A percentile compares a stretch with the other conserved stretches of the same genome.
Evolutionary conservation across 1,140 invertebrate genomes (phyloP).

Genomic region (Meloidogyne floridensis): DNA sequence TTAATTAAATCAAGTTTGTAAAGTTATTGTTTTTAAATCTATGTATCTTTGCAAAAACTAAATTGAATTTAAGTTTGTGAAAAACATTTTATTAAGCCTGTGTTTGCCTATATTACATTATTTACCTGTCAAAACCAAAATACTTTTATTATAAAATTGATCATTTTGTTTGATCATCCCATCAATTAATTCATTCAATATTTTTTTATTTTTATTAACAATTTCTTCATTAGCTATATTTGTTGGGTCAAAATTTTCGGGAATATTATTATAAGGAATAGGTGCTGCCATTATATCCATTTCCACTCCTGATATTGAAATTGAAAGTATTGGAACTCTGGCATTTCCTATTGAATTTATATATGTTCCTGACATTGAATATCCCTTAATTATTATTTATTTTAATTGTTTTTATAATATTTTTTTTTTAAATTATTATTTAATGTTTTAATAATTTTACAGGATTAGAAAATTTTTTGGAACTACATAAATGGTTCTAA

Average conservation of each 20-base stretch:
- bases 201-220: slow-evolving; percentile 6
- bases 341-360: slow-evolving; percentile 3
- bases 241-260: not conserved
- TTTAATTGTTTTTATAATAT: not conserved
- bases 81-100: too few relatives aligned
- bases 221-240: not conserved
- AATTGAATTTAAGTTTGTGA: too few relatives aligned
- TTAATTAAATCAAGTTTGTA: too few relatives aligned
- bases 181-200: not conserved
- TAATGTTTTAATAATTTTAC: too few relatives aligned
- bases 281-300: not conserved
- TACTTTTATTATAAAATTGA: slow-evolving; percentile 2
- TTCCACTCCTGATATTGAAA: not conserved
- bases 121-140: slow-evolving; percentile 3
- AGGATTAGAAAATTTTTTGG: too few relatives aligned
- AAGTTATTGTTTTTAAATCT: too few relatives aligned
- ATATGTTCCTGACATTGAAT: not conserved
- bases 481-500: too few relatives aligned
- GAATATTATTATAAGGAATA: not conserved
- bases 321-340: slow-evolving; percentile 5
- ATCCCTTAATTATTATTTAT: not conserved
- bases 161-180: not conserved
- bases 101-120: too few relatives aligned
- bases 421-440: not conserved
- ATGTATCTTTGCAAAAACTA: too few relatives aligned